phyloP scores from a whole-genome alignment of 2,113 vertebrate genomes.

The Passer domesticus region DNA sequence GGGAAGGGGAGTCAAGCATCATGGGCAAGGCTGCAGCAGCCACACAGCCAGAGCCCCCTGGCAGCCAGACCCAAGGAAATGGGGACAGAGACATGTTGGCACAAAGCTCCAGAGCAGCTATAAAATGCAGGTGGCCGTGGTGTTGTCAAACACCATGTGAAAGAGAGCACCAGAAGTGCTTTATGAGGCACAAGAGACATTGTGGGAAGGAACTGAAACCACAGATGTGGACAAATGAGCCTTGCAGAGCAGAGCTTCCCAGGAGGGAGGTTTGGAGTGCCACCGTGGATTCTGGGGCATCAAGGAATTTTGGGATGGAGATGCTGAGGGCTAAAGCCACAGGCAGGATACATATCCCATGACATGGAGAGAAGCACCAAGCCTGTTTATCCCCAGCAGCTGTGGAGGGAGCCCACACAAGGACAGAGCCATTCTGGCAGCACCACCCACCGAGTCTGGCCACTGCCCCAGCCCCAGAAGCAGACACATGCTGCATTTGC shows the following conservation, averaged over 20 bases:
- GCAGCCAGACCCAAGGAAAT: not conserved
- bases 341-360: accelerated
- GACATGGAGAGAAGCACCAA: not conserved
- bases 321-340: not conserved
- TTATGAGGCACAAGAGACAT: not conserved
- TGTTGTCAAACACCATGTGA: accelerated
- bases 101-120: not conserved
- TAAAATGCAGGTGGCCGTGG: not conserved
- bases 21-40: not conserved
- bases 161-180: not conserved
- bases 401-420: not conserved
- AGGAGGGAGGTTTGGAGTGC: not conserved
- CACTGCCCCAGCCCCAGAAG: not conserved
- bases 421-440: not conserved
- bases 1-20: not conserved
- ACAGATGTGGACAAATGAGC: accelerated
- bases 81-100: not conserved
- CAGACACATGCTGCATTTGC: not conserved
- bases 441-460: not conserved
- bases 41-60: accelerated
- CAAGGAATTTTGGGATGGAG: not conserved
- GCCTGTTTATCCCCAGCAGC: not conserved
- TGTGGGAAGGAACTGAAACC: not conserved
- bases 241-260: not conserved
- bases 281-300: not conserved